phyloP scores from a whole-genome alignment of 2,113 vertebrate genomes.

The Jacana jacana region DNA sequence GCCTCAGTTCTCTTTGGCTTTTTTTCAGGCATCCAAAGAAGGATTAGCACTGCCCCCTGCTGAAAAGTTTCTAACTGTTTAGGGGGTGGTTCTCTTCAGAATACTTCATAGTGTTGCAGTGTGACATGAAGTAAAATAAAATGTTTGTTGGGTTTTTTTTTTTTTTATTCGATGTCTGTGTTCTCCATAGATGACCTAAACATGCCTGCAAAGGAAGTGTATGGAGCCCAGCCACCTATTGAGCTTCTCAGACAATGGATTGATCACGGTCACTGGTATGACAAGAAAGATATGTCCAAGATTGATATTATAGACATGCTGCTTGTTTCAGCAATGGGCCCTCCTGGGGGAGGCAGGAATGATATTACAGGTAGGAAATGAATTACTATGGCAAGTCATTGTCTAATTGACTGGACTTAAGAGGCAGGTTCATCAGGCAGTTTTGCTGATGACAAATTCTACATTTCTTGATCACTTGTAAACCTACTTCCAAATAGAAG shows the following conservation, averaged over 20 bases:
- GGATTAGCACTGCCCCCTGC: not conserved
- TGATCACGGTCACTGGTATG: conserved; percentile 92
- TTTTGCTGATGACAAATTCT: not conserved
- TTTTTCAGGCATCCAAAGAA: not conserved
- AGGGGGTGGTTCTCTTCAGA: not conserved
- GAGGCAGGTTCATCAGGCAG: not conserved
- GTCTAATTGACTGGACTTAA: not conserved
- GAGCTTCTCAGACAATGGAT: conserved; percentile 90
- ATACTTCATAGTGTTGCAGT: not conserved
- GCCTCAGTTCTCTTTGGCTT: not conserved
- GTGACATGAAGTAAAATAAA: not conserved
- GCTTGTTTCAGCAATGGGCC: conserved; percentile 89
- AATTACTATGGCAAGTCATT: not conserved
- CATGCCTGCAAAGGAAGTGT: conserved; percentile 92
- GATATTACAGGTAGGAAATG: conserved; percentile 85
- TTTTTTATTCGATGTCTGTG: not conserved
- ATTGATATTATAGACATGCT: conserved; percentile 81
- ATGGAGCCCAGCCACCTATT: conserved; percentile 92
- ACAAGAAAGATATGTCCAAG: conserved; percentile 85
- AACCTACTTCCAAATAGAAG: not conserved
- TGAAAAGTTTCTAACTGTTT: not conserved
- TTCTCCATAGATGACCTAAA: conserved; percentile 87
- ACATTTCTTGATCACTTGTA: not conserved
- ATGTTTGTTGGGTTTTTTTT: not conserved
- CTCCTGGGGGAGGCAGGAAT: conserved; percentile 91